These are phyloP conservation scores for Halesus radiatus DNA, from an alignment of 1,140 invertebrate species.

Conservation along the genomic window DNA sequence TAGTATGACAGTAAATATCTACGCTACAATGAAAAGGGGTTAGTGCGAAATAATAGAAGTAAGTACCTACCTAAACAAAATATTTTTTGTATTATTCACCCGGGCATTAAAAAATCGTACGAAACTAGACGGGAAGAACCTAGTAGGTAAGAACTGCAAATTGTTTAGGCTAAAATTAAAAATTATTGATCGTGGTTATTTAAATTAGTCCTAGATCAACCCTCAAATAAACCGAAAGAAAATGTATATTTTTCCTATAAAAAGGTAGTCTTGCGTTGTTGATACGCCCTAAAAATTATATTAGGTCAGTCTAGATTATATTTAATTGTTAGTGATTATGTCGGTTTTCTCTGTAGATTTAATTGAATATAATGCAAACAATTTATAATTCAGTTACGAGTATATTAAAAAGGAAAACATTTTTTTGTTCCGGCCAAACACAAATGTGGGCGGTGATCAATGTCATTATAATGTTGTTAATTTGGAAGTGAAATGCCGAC, in stretches of 20 bases:
- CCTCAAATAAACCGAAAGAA: too few relatives aligned
- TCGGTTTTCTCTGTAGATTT: not conserved
- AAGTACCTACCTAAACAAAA: too few relatives aligned
- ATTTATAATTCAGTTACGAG: not conserved
- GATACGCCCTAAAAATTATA: not conserved
- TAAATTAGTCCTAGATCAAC: too few relatives aligned
- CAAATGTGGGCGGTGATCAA: constrained; percentile 17
- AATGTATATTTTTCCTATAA: not conserved
- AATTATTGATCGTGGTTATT: too few relatives aligned
- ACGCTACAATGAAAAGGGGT: too few relatives aligned
- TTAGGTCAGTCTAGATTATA: not conserved
- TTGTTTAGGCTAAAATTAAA: too few relatives aligned
- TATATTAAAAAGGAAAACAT: not conserved
- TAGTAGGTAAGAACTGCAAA: too few relatives aligned
- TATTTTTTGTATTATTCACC: too few relatives aligned
- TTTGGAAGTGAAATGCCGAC: not conserved
- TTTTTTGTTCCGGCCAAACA: constrained; percentile 1
- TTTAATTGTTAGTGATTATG: not conserved
- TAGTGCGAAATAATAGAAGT: too few relatives aligned
- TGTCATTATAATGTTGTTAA: not conserved
- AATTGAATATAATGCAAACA: not conserved
- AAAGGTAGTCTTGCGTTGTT: not conserved
- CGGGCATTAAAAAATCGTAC: too few relatives aligned
- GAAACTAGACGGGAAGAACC: too few relatives aligned
- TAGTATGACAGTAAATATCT: too few relatives aligned